Evolutionary conservation across 2,888 invertebrate species (phyloP).

Genomic region (Patella ulyssiponensis): DNA sequence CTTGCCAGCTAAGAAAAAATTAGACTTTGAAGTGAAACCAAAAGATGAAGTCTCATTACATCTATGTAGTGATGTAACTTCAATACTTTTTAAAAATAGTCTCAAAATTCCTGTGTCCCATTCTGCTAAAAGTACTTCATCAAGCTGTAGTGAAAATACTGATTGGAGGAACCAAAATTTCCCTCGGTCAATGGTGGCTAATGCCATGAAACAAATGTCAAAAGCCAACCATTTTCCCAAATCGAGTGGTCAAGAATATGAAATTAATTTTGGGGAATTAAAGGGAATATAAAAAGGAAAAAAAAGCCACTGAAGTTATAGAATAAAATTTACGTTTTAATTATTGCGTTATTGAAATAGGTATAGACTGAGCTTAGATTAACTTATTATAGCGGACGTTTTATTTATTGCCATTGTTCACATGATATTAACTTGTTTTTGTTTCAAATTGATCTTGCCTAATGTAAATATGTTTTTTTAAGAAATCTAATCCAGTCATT

Average conservation of each 20-base stretch:
- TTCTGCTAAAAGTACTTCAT: slow-evolving; percentile 14
- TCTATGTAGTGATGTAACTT: slow-evolving; percentile 59
- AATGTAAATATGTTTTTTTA: no score
- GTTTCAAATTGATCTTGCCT: no score
- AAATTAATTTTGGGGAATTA: slow-evolving; percentile 44
- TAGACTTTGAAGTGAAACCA: slow-evolving; percentile 50
- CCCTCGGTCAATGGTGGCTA: slow-evolving; percentile 49
- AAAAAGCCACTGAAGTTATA: neutral
- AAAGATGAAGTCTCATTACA: slow-evolving; percentile 60
- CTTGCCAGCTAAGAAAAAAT: slow-evolving; percentile 63
- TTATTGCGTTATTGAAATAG: no score
- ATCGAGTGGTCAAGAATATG: slow-evolving; percentile 48
- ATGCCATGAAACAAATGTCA: slow-evolving; percentile 47
- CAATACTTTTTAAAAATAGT: slow-evolving; percentile 56
- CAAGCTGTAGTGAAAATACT: slow-evolving; percentile 13
- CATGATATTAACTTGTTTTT: no score
- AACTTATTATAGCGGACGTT: no score
- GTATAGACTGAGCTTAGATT: no score
- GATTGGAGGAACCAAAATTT: slow-evolving; percentile 48
- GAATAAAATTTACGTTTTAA: no score
- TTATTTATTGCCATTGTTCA: no score
- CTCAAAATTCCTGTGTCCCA: slow-evolving; percentile 30
- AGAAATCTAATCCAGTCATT: no score
- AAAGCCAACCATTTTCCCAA: slow-evolving; percentile 48
- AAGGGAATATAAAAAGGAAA: slow-evolving; percentile 46